These are phyloP conservation scores for Callyntrura sp. DNA, from an alignment of 2,888 invertebrate genomes.

Conservation along the genomic window DNA sequence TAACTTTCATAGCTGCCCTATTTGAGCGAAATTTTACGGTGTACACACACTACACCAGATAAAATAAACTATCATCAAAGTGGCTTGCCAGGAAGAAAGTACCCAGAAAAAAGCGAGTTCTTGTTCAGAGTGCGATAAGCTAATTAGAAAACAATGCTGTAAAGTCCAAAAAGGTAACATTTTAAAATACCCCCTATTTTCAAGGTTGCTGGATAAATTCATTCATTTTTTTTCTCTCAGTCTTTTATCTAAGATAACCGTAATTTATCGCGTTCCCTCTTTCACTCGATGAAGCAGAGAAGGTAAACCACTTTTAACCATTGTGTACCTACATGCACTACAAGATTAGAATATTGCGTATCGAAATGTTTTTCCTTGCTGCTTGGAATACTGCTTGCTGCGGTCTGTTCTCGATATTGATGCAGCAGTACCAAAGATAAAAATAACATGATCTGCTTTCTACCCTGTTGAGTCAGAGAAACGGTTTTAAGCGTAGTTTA, in stretches of 20 bases:
- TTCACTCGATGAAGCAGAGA: too few relatives aligned
- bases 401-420: too few relatives aligned
- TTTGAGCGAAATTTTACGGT: slow-evolving; percentile 28
- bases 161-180: slow-evolving; percentile 38
- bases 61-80: neutral
- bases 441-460: neutral
- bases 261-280: neutral
- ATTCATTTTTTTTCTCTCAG: neutral
- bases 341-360: too few relatives aligned
- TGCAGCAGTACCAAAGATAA: neutral
- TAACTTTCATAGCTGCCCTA: slow-evolving; percentile 37
- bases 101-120: neutral
- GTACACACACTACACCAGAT: neutral
- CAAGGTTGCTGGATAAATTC: neutral
- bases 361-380: too few relatives aligned
- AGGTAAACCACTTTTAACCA: neutral
- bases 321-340: neutral
- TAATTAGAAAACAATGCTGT: slow-evolving; percentile 50
- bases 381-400: too few relatives aligned
- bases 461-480: neutral
- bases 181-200: neutral
- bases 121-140: slow-evolving; percentile 25
- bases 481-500: neutral
- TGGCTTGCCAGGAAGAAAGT: neutral
- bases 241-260: neutral